Percentiles rank a stretch among this genome's conserved stretches.
Conservation (phyloP, 2,888 invertebrate species). For the Acronicta leporina region DNA sequence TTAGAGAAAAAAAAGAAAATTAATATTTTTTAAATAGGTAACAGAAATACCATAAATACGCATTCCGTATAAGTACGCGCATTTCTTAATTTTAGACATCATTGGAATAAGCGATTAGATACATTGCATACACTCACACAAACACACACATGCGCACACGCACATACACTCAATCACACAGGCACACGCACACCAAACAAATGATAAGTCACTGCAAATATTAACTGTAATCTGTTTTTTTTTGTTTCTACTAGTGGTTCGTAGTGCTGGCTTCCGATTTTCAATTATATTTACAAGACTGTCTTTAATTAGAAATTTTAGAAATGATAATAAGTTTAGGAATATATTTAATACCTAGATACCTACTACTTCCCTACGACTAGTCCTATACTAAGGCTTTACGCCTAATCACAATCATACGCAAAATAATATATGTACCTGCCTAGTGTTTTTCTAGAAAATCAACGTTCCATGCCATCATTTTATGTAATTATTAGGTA, state of each 20-base stretch:
- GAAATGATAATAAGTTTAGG: too few species aligned
- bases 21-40: neutral
- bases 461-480: neutral
- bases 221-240: neutral
- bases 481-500: neutral
- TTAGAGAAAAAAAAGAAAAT: too few species aligned
- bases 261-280: neutral
- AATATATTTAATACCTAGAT: too few species aligned
- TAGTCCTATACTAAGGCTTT: conserved; percentile 5
- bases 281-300: conserved; percentile 19
- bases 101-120: conserved; percentile 14
- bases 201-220: neutral
- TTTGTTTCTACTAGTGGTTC: neutral
- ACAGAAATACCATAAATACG: neutral
- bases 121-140: conserved; percentile 3
- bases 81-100: conserved; percentile 9
- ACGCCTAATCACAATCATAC: conserved; percentile 32
- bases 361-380: neutral
- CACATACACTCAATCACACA: too few species aligned
- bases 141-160: conserved; percentile 18
- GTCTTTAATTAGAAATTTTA: neutral
- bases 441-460: conserved; percentile 23
- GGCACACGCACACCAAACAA: conserved; percentile 21
- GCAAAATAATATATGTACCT: neutral
- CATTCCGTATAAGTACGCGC: conserved; percentile 30